Base-by-base conservation (phyloP, 2,797 vertebrate genomes). In the Coreius guichenoti region DNA sequence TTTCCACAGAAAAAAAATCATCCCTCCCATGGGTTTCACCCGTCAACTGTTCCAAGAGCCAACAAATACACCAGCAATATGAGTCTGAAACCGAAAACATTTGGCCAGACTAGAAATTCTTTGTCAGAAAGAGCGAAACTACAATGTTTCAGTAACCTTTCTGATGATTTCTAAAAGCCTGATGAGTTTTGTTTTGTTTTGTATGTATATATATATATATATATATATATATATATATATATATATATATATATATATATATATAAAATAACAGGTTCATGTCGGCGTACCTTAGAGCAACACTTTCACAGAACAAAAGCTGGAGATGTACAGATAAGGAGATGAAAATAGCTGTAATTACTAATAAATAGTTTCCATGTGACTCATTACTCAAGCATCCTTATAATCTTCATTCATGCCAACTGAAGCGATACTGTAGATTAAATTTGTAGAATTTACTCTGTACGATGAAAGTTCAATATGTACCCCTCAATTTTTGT, bases 41-140 rank as follows among this genome's bases (percentile, higher is more conserved):
- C 16, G 2, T 83, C 72, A 68, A 85, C 39, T 72, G 82, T 84
- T 78, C 61, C 82, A 78, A 78, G 26, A 54, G 63, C 82, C 31
- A 16, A 69, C 33, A 26, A 14, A 83, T 21, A 23, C 14, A 17
- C 19, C 4, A 31, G 5, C n/a, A 8, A 9, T 23, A 26, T 5
- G 13, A 43, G 21, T 14, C 65, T 70, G 75, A 69, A 61, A 33
- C 61, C 0, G 26, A 47, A 80, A 79, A 17, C 12, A 3, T 73
- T 16, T n/a, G 17, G 17, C n/a, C 75, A 77, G 49, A 69, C 33
- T 69, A 33, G 75, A 77, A 77, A 33, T 6, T 39, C 21, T 58
- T 58, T 4, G 23, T 54, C 63, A 69, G 45, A 69, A 29, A 29
- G 36, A 69, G 13, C 21, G 26, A 68, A 77, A 67, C 73, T 68